Base-by-base conservation (phyloP, 2,888 invertebrate genomes). In the Tenthredo notha region DNA sequence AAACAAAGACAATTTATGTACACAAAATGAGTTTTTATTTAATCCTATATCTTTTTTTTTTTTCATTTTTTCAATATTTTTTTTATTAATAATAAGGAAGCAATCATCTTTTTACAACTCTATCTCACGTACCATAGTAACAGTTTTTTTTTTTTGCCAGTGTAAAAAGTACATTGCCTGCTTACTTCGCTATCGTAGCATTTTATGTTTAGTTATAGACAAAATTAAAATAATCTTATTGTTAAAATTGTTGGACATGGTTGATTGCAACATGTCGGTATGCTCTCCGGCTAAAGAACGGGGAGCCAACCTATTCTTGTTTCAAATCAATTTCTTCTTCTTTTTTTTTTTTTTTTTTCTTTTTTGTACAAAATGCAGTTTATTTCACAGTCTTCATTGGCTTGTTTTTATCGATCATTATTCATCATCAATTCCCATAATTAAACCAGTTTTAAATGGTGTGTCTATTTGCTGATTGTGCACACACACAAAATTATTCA, bases 101-200 rank as follows among this genome's bases (percentile, higher is more conserved):
- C 91, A 91, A 90, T 91, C 87, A 91, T 91, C 91, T 91, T 91
- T 91, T 91, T 90, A 90, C 90, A 88, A 89, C 88, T 88, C 87
- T 89, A 61, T 83, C 86, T 88, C 88, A 87, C 87, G 89, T 87
- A 87, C 87, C 77, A 65, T 89, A 89, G 88, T 90, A 91, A 91
- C 89, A 90, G 88, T 47, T 37, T 37, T 2, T 37, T 37, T 37
- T 37, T 37, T 7, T 77, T 83, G 72, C 86, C 87, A 87, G 87
- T 90, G 90, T 92, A 92, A 91, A 92, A 92, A 91, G 91, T 90
- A 92, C 90, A 91, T 90, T 91, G 92, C 90, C 91, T 91, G 89
- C 90, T 91, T 90, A 90, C 88, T 88, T 87, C 85, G 89, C 88
- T 90, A 90, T 86, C 88, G 85, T 88, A 87, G 84, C 85, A 88